These are phyloP conservation scores for Epicauta chinensis DNA, from an alignment of 1,140 invertebrate species.

Conservation along the genomic window DNA sequence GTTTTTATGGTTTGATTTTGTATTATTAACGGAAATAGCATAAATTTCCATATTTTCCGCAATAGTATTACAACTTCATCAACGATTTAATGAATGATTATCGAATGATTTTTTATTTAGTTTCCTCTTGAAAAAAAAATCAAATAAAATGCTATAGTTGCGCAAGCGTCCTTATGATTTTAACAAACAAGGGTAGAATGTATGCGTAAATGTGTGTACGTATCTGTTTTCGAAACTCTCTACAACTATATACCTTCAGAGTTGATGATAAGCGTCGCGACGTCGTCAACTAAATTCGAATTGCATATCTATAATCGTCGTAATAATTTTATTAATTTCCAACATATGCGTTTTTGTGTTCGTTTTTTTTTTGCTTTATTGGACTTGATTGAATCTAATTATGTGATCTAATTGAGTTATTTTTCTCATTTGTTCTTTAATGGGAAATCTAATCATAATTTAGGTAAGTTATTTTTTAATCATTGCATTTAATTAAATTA, in stretches of 20 bases:
- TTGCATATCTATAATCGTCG: not conserved
- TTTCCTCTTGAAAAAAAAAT: too few species aligned
- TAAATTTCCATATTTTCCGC: too few species aligned
- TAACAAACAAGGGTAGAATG: not conserved
- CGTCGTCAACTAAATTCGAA: conserved; percentile 3
- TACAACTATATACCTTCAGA: not conserved
- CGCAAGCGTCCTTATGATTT: conserved; percentile 10
- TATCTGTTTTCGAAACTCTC: too few species aligned
- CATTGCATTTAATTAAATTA: not conserved
- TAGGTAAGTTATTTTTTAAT: not conserved
- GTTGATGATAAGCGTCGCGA: conserved; percentile 10
- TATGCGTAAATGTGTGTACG: too few species aligned
- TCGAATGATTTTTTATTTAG: too few species aligned
- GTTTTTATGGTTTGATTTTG: too few species aligned
- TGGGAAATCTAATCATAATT: not conserved
- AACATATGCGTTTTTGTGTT: too few species aligned
- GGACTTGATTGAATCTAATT: not conserved
- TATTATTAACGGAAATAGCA: too few species aligned
- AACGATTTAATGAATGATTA: too few species aligned
- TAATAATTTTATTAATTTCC: not conserved
- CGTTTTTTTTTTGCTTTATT: too few species aligned
- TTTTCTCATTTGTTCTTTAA: not conserved
- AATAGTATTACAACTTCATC: too few species aligned
- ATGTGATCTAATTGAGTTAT: conserved; percentile 9
- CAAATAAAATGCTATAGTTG: not conserved